Evolutionary conservation across 2,113 vertebrate species (phyloP).

Genomic region (Poeciliopsis occidentalis): DNA sequence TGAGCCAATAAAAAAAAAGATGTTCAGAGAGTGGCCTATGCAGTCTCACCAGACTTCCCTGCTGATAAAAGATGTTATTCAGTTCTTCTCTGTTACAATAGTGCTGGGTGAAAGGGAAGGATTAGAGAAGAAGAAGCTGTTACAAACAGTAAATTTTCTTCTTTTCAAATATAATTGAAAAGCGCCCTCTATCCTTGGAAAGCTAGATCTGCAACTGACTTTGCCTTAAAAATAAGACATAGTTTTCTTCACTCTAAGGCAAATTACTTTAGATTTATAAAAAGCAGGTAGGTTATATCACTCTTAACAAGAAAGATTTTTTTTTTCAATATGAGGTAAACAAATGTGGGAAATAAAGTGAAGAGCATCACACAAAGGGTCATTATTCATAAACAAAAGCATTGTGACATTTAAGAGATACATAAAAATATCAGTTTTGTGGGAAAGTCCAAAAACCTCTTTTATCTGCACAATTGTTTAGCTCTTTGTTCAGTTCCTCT

Average conservation of each 20-base stretch:
- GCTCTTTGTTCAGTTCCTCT: too few species aligned
- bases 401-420: too few species aligned
- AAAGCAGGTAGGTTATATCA: too few species aligned
- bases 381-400: too few species aligned
- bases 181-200: constrained; percentile 57
- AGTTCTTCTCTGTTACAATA: constrained; percentile 19
- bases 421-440: too few species aligned
- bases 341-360: too few species aligned
- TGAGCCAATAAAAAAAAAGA: constrained; percentile 37
- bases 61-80: constrained; percentile 27
- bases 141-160: too few species aligned
- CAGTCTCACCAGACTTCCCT: constrained; percentile 7
- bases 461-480: too few species aligned
- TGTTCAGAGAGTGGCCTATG: constrained; percentile 24
- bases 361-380: too few species aligned
- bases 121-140: background rate
- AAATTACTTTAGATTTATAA: background rate
- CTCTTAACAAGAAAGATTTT: background rate
- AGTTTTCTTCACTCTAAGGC: background rate
- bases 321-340: too few species aligned
- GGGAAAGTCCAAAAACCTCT: too few species aligned
- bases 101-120: background rate
- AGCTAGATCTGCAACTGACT: constrained; percentile 35
- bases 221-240: background rate
- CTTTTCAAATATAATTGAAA: constrained; percentile 44